Evolutionary conservation across 2,113 vertebrate genomes (phyloP), one percentile per base, ranked within the genome.

Genomic region (Xyliphius kryptos): DNA sequence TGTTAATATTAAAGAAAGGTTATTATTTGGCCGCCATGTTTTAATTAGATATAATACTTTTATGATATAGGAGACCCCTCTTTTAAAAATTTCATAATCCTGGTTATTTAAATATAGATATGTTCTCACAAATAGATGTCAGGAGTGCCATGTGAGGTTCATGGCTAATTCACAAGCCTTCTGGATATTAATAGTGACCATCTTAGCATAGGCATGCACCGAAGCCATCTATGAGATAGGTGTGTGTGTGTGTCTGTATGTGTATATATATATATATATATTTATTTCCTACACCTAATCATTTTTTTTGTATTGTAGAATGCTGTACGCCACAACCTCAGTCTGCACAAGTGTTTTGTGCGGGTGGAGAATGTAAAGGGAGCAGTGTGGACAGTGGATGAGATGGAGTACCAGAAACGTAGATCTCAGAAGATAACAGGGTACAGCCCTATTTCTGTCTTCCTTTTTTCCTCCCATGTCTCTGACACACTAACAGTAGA

Each of bases 381-480:
- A n/a, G n/a, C n/a, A n/a, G n/a, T n/a, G n/a, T n/a, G n/a, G n/a
- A 98, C 96, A 57, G 96, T 98, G 78, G 96, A 98, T 55, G 96
- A 98, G 88, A 85, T 95, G 84, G 96, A 98, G 81, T 98, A 97
- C 89, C 96, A 98, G 88, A 98, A 96, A 85, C 89, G 96, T 85
- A 91, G 96, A 84, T 97, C 96, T 77, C 96, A 98, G 85, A 98
- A 98, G 89, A 97, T 97, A 88, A 98, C 96, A 77, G 96, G 96
- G 96, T 98, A 92, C 16, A 22, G 14, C 44, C 10, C 8, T 3
- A 9, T 36, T 15, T 19, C 21, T 37, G 1, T n/a, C 3, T n/a
- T n/a, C 48, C 15, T 5, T n/a, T 32, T 51, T 44, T 11, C 41
- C 17, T 17, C 15, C 32, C 19, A 46, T 50, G 16, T 38, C 17